A percentile compares a stretch with the other conserved stretches of the same genome.
These are phyloP conservation scores for Mareca penelope DNA, from an alignment of 2,797 vertebrate genomes.

Conservation along the genomic window DNA sequence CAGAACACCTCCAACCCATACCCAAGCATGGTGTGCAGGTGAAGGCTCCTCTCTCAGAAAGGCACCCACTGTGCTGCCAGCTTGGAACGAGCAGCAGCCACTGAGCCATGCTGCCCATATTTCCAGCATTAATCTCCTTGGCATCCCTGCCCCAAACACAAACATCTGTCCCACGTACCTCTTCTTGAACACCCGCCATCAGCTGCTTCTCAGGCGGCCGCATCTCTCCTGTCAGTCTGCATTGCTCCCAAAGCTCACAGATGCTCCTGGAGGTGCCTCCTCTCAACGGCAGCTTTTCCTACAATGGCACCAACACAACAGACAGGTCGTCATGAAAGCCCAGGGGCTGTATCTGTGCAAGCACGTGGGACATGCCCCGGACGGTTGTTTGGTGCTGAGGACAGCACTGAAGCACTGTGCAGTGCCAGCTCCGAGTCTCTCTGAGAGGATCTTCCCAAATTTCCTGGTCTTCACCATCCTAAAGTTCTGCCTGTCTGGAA, in stretches of 20 bases:
- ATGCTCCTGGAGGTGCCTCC: not conserved
- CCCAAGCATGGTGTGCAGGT: not conserved
- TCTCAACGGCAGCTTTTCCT: rapidly evolving
- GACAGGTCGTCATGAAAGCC: not conserved
- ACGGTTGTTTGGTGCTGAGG: not conserved
- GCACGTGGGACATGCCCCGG: not conserved
- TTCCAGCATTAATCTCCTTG: not conserved
- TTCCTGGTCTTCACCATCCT: not conserved
- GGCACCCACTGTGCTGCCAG: rapidly evolving
- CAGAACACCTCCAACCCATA: not conserved
- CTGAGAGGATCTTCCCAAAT: not conserved
- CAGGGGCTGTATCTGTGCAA: not conserved
- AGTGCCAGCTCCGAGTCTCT: not conserved
- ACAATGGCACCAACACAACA: not conserved
- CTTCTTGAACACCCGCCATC: rapidly evolving
- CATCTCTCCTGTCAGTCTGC: not conserved
- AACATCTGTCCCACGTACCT: rapidly evolving
- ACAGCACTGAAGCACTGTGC: not conserved
- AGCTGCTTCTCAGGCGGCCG: rapidly evolving
- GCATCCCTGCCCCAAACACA: not conserved
- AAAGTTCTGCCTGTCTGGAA: not conserved
- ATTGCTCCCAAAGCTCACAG: not conserved
- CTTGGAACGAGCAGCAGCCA: not conserved
- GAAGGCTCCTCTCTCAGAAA: not conserved
- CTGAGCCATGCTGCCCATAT: not conserved